Base-by-base conservation (phyloP, 2,113 vertebrate species). In the Caloenas nicobarica region DNA sequence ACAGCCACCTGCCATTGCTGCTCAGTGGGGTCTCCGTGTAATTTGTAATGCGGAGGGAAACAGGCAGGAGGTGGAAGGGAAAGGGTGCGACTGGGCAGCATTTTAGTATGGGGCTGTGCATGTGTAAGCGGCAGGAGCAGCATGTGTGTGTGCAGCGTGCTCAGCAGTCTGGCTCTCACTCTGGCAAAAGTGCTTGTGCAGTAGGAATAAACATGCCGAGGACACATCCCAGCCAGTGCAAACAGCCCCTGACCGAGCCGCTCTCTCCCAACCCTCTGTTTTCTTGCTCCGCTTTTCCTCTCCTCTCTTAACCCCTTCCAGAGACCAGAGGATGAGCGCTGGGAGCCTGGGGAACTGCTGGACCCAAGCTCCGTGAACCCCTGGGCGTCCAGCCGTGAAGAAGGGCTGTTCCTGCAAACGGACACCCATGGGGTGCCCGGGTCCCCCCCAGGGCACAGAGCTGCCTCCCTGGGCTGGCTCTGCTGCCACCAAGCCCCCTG, bases 141-240 rank as follows among this genome's bases (percentile, higher is more conserved):
- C 7, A 40, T 71, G 33, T 38, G 36, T 51, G 31, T 38, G 64
- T 18, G 56, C 16, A 33, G 84, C 4, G 4, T 28, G 83, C 62
- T 73, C 82, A 56, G 76, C 77, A 81, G 65, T 12, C 89, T 53
- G 72, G 64, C 70, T 81, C 61, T 88, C 17, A 1, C 31, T 60
- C 94, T 89, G 91, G 76, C 90, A 92, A 70, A 86, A 31, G 44
- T 4, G 58, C 91, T 31, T 64, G 82, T 96, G 97, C 96, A 84
- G 71, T 92, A 86, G 93, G 89, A 84, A 92, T 25, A 94, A 95
- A 92, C 81, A 94, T 0, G 12, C 71, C 2, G 64, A 76, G 95
- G 94, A 96, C 92, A 83, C 57, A 84, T 81, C 89, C 95, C 66
- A 42, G 89, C 95, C 97, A 96, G 96, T 80, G 94, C 95, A 96